Evolutionary conservation across 2,113 vertebrate genomes (phyloP).

Genomic region (Phaetusa simplex): DNA sequence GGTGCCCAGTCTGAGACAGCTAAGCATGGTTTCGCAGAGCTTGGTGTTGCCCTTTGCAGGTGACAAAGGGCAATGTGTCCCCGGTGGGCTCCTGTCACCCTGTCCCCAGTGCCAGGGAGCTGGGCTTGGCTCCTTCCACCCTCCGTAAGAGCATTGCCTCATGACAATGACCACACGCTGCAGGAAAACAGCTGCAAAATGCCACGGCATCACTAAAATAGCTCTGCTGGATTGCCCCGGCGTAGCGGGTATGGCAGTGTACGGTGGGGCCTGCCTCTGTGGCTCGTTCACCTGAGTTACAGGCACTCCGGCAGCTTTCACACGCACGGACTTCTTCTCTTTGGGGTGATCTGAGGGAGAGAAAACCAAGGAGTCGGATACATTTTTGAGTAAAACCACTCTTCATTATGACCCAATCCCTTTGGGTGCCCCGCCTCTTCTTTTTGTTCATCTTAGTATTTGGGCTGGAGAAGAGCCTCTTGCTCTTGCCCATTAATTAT

Average conservation of each 20-base stretch:
- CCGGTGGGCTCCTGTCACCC: background rate
- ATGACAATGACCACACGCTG: background rate
- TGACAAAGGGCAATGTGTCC: background rate
- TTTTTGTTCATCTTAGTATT: background rate
- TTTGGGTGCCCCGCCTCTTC: background rate
- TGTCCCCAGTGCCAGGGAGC: background rate
- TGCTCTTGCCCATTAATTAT: background rate
- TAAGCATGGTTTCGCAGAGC: background rate
- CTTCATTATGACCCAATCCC: background rate
- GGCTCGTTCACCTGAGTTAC: background rate
- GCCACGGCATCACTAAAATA: background rate
- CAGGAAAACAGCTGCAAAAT: background rate
- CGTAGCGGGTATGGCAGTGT: fast-evolving
- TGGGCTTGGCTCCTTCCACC: background rate
- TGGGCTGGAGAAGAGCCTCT: background rate
- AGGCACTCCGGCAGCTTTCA: background rate
- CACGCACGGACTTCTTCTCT: background rate
- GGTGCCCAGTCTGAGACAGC: background rate
- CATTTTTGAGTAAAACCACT: background rate
- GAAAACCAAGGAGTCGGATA: background rate
- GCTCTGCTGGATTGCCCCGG: background rate
- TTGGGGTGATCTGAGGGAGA: background rate
- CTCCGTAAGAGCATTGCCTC: background rate
- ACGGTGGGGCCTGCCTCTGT: fast-evolving
- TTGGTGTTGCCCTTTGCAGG: background rate